phyloP scores from a whole-genome alignment of 1,140 invertebrate genomes.

The Campoletis sonorensis region DNA sequence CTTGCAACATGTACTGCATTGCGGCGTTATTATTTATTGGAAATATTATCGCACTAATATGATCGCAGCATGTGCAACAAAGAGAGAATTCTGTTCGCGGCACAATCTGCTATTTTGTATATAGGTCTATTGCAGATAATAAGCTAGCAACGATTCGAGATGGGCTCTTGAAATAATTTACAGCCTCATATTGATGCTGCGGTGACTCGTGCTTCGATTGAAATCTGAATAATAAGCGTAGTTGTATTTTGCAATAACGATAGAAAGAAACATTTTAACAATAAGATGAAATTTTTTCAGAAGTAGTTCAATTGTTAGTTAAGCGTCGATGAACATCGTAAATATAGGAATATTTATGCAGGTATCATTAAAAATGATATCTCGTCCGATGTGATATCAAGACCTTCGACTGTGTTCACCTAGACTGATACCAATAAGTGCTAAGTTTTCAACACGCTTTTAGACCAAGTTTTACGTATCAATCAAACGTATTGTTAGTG shows the following conservation, averaged over 20 bases:
- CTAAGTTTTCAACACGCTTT: too few species aligned
- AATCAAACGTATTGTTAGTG: too few species aligned
- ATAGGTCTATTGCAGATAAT: conserved; percentile 11
- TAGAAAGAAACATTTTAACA: neutral
- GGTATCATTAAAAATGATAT: too few species aligned
- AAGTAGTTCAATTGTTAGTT: too few species aligned
- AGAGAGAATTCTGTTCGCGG: neutral
- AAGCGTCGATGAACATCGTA: too few species aligned
- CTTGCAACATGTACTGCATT: conserved; percentile 19
- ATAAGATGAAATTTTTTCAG: neutral
- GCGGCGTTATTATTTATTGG: conserved; percentile 29
- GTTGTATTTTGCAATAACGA: neutral
- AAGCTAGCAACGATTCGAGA: conserved; percentile 24
- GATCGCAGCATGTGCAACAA: neutral
- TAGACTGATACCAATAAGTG: too few species aligned
- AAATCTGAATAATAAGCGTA: neutral
- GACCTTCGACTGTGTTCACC: too few species aligned
- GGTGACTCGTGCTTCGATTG: neutral
- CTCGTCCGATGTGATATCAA: too few species aligned
- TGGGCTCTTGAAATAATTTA: neutral
- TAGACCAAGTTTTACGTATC: too few species aligned
- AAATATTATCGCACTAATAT: conserved; percentile 30
- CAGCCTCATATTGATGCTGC: neutral
- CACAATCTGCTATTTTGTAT: conserved; percentile 10
- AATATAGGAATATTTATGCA: too few species aligned